Conservation (phyloP, 2,888 invertebrate species). For the Tetanocera ferruginea region DNA sequence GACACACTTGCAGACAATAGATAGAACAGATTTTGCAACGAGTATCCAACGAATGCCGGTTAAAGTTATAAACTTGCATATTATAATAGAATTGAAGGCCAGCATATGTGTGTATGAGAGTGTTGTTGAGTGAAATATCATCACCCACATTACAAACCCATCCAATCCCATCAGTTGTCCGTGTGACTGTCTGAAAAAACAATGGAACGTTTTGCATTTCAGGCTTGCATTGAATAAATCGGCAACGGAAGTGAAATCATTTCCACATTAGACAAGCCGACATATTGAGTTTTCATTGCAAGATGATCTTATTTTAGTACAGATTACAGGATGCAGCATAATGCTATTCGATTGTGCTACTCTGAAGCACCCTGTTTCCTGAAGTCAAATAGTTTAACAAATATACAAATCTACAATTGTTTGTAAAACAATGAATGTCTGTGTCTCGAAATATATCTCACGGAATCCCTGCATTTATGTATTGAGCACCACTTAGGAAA, state of each 20-base stretch:
- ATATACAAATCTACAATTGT: neutral
- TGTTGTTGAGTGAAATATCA: neutral
- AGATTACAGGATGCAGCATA: neutral
- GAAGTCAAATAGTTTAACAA: neutral
- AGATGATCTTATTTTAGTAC: slow-evolving; percentile 21
- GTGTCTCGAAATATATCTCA: slow-evolving; percentile 7
- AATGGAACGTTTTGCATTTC: slow-evolving; percentile 8
- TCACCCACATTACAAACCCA: neutral
- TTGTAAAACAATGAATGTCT: neutral
- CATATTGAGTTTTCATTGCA: slow-evolving; percentile 28
- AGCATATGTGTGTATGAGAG: neutral
- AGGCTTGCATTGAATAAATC: slow-evolving; percentile 3
- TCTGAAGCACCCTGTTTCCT: neutral
- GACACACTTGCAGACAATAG: neutral
- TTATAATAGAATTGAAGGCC: neutral
- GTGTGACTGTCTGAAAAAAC: slow-evolving; percentile 14
- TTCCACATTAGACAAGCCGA: slow-evolving; percentile 30
- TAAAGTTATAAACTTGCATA: slow-evolving; percentile 18
- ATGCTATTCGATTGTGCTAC: neutral
- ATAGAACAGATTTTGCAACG: neutral
- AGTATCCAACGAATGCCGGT: slow-evolving; percentile 7
- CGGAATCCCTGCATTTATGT: slow-evolving; percentile 14
- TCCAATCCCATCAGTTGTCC: neutral
- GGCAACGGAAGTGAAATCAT: slow-evolving; percentile 36
- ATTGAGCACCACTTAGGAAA: slow-evolving; percentile 16